Conservation (phyloP, 2,113 vertebrate species). For the Choloepus hoffmanni region DNA sequence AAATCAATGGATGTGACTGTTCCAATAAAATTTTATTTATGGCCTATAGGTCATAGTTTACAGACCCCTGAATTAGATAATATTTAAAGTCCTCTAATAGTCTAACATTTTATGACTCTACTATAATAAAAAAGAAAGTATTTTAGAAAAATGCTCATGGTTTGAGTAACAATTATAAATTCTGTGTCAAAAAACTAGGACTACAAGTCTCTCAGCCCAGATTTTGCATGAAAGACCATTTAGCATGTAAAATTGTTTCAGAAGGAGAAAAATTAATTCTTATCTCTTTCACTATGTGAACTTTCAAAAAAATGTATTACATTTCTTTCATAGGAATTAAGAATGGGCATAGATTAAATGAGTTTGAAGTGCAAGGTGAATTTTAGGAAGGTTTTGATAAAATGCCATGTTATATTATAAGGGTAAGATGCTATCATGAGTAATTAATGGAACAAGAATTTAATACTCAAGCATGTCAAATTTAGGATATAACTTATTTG, state of each 20-base stretch:
- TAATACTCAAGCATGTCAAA: constrained; percentile 65
- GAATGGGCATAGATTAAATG: constrained; percentile 55
- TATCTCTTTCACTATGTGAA: neutral
- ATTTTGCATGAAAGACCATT: neutral
- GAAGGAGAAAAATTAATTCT: constrained; percentile 11
- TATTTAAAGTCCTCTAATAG: neutral
- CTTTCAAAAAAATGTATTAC: constrained; percentile 43
- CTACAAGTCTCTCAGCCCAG: neutral
- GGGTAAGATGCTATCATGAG: constrained; percentile 42
- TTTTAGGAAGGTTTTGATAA: constrained; percentile 66
- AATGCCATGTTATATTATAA: constrained; percentile 34
- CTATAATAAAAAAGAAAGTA: constrained; percentile 19
- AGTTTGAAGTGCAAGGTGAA: constrained; percentile 57
- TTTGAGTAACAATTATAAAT: constrained; percentile 26
- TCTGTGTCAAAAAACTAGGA: constrained; percentile 26
- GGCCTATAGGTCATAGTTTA: neutral
- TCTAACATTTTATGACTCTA: neutral
- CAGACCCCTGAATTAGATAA: neutral
- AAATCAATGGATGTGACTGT: neutral
- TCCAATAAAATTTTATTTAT: constrained; percentile 18
- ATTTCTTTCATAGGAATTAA: constrained; percentile 63
- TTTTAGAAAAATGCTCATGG: constrained; percentile 35
- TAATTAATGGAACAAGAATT: constrained; percentile 72
- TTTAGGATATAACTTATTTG: constrained; percentile 55
- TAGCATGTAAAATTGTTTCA: constrained; percentile 47